Percentiles rank a stretch among this genome's conserved stretches.
Evolutionary conservation across 2,797 vertebrate genomes (phyloP).

Genomic region (Orestias chungarensis): DNA sequence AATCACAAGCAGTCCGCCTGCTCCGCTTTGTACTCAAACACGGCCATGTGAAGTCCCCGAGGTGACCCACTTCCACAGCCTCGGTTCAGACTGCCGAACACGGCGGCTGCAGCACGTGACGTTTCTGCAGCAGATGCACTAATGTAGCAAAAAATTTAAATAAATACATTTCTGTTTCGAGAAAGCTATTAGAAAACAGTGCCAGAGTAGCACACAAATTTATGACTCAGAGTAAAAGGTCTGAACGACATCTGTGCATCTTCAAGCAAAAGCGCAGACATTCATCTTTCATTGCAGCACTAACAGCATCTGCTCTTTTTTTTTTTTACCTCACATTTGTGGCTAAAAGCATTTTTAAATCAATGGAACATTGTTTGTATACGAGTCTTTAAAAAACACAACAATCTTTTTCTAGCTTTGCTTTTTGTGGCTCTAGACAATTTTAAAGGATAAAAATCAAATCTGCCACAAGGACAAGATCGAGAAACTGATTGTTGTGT

Average conservation of each 20-base stretch:
- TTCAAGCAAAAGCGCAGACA: constrained; percentile 17
- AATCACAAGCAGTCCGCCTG: constrained; percentile 73
- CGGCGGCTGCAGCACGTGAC: constrained; percentile 53
- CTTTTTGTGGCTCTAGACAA: not conserved
- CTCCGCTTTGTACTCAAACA: constrained; percentile 42
- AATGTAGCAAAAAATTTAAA: constrained; percentile 46
- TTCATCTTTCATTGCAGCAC: constrained; percentile 14
- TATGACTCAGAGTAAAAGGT: constrained; percentile 29
- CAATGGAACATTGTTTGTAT: not conserved
- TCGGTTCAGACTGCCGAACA: constrained; percentile 40
- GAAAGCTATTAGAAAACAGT: constrained; percentile 53
- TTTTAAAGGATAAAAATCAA: constrained; percentile 10
- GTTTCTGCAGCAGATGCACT: constrained; percentile 54
- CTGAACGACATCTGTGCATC: constrained; percentile 21
- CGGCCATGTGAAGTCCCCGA: constrained; percentile 60
- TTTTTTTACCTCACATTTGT: constrained; percentile 5
- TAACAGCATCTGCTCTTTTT: not conserved
- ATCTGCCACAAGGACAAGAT: constrained; percentile 5
- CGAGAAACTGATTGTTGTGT: constrained; percentile 16
- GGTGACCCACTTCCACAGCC: constrained; percentile 65
- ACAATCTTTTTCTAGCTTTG: constrained; percentile 4
- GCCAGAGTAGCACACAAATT: constrained; percentile 34
- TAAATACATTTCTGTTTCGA: constrained; percentile 17
- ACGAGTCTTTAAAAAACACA: constrained; percentile 1
- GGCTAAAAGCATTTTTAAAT: constrained; percentile 15